Evolutionary conservation across 2,113 vertebrate species (phyloP).

Genomic region (Elephas maximus): DNA sequence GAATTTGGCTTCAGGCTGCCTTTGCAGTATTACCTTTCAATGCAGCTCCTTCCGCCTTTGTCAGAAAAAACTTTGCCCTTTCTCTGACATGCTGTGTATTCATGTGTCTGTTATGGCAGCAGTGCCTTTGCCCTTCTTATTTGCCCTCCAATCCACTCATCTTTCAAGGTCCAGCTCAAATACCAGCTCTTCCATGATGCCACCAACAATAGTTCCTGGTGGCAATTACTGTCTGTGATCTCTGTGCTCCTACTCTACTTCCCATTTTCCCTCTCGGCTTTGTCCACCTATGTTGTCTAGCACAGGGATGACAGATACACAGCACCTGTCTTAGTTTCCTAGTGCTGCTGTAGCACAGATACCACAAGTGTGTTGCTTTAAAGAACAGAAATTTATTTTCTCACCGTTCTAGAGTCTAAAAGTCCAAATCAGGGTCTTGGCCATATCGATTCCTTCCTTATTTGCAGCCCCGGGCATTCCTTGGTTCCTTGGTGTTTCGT

Average conservation of each 20-base stretch:
- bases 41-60: background rate
- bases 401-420: no score
- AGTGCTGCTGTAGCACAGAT: no score
- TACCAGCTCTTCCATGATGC: background rate
- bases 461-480: no score
- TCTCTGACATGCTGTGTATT: background rate
- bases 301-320: background rate
- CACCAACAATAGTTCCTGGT: background rate
- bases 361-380: no score
- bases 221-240: background rate
- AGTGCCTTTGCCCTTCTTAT: background rate
- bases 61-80: background rate
- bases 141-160: background rate
- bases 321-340: no score
- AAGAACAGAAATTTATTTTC: no score
- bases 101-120: background rate
- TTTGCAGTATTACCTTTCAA: background rate
- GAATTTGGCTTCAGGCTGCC: background rate
- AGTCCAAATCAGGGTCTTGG: no score
- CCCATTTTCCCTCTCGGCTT: background rate
- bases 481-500: no score
- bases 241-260: background rate
- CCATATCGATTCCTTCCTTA: no score
- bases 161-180: constrained; percentile 18
- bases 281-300: background rate